Base-by-base conservation (phyloP, 2,797 vertebrate species). In the Psittacula echo region DNA sequence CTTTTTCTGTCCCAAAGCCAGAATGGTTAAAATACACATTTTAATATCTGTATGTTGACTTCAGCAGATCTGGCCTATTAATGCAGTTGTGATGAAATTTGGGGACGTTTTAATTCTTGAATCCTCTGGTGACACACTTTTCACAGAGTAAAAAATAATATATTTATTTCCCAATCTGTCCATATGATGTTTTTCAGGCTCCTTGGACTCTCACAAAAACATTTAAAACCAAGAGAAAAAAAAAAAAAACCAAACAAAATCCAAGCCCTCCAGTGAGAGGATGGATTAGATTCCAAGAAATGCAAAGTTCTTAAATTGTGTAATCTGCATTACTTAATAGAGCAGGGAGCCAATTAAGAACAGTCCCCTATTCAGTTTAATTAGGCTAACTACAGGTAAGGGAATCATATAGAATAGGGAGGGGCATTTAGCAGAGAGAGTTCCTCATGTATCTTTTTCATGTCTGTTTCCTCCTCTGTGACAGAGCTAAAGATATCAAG, bases 371-470 rank as follows among this genome's bases (percentile, higher is more conserved):
- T 98, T 97, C 93, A 90, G 96, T 98, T 98, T 98, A 98, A 98
- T 98, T 98, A 98, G 98, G 98, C 97, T 98, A 98, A 98, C 96
- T 98, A 97, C 97, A 98, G 97, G 97, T 98, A 97, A 98, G 98
- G 98, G 98, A 97, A 82, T 96, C 95, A 86, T 96, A 53, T 87
- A 93, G 86, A 86, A 96, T 91, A 95, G 53, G 87, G 85, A 95
- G 91, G 92, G 80, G 86, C 85, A 94, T 95, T 98, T 96, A 92
- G 60, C 67, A 86, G 84, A 87, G 26, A 89, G 73, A 85, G 66
- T 94, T 42, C 94, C 51, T 94, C 48, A 88, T 94, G 78, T 95
- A 89, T 90, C 94, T 96, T 71, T 96, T 92, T 95, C 93, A 89
- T 96, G 94, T 96, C 89, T 90, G 75, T 91, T 76, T 96, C 80